These are phyloP conservation scores for Drosophila nasuta DNA, from an alignment of 1,140 invertebrate genomes.

Conservation along the genomic window DNA sequence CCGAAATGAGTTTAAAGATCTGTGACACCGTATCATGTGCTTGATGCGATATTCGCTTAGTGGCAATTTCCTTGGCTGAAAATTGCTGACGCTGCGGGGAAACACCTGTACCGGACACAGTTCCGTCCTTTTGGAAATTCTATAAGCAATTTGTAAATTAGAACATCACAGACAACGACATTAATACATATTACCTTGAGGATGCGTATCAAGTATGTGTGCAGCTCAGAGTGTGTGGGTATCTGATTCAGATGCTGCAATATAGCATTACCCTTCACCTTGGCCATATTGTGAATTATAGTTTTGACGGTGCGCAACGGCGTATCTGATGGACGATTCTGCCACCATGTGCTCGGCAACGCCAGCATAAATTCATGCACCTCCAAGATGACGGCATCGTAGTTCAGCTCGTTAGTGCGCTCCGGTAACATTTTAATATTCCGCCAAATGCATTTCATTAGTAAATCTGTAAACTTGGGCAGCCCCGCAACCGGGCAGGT, in stretches of 20 bases:
- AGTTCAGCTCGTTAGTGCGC: constrained; percentile 90
- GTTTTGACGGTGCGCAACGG: constrained; percentile 96
- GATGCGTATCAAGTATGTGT: constrained; percentile 91
- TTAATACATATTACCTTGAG: constrained; percentile 86
- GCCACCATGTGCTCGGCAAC: constrained; percentile 91
- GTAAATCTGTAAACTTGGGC: constrained; percentile 91
- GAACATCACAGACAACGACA: background rate
- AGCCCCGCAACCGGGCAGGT: constrained; percentile 88
- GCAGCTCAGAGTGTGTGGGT: constrained; percentile 93
- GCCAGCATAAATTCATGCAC: constrained; percentile 91
- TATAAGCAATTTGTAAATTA: constrained; percentile 17
- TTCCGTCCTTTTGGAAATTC: constrained; percentile 83
- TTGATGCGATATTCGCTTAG: constrained; percentile 84
- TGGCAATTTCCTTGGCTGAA: constrained; percentile 80
- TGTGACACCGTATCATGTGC: constrained; percentile 94
- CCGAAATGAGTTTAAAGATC: constrained; percentile 97
- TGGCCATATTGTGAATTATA: constrained; percentile 93
- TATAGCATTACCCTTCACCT: constrained; percentile 91
- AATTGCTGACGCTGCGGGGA: constrained; percentile 72
- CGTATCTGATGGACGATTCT: constrained; percentile 89
- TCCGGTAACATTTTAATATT: constrained; percentile 90
- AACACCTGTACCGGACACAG: constrained; percentile 40
- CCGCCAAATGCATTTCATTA: constrained; percentile 96
- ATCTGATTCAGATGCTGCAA: constrained; percentile 92
- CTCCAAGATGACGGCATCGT: constrained; percentile 91